Conservation (phyloP, 2,113 vertebrate species). For the Nyctereutes procyonoides region DNA sequence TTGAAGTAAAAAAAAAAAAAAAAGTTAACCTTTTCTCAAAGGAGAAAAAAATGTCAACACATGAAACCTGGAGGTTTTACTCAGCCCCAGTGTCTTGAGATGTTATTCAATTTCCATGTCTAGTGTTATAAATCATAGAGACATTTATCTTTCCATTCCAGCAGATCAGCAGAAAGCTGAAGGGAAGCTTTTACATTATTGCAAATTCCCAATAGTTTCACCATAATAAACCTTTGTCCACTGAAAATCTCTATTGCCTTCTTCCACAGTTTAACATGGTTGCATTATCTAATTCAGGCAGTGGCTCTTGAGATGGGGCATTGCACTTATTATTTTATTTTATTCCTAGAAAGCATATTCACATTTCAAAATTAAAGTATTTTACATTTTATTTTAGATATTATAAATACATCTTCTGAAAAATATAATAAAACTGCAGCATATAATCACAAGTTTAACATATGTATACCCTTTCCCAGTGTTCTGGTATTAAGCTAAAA, state of each 20-base stretch:
- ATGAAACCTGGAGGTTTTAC: conserved; percentile 43
- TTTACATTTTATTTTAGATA: not conserved
- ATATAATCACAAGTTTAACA: not conserved
- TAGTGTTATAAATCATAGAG: conserved; percentile 60
- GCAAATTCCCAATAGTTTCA: conserved; percentile 34
- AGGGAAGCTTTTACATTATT: conserved; percentile 24
- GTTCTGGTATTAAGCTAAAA: not conserved
- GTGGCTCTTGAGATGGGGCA: not conserved
- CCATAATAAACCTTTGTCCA: conserved; percentile 29
- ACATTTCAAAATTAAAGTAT: conserved; percentile 16
- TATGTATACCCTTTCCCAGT: fast-evolving
- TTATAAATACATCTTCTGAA: not conserved
- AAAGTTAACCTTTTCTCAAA: not conserved
- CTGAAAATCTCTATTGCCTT: not conserved
- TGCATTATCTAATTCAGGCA: not conserved
- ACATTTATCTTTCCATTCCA: conserved; percentile 65
- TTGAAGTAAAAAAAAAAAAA: not conserved
- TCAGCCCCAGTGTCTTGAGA: not conserved
- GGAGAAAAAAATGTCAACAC: not conserved
- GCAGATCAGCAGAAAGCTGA: conserved; percentile 54
- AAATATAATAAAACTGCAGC: not conserved
- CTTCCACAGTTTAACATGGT: not conserved
- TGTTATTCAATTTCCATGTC: conserved; percentile 55
- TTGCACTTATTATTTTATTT: not conserved
- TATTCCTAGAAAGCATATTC: not conserved